phyloP scores from a whole-genome alignment of 2,113 vertebrate species.

The Acrocephalus kingi region DNA sequence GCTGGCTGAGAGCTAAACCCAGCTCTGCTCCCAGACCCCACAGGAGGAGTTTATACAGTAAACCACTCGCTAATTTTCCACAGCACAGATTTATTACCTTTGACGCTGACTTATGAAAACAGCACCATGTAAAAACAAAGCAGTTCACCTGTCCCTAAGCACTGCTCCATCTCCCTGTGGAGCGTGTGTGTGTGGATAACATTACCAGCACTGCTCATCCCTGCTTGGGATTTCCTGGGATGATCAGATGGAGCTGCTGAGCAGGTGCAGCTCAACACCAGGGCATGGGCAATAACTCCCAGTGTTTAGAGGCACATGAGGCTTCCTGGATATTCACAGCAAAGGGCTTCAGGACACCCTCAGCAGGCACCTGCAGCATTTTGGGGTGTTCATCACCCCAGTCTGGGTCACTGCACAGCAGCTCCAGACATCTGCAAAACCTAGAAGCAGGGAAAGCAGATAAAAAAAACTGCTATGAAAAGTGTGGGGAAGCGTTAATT shows the following conservation, averaged over 20 bases:
- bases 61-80: background rate
- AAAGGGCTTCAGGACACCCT: background rate
- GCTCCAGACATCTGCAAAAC: background rate
- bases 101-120: background rate
- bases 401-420: background rate
- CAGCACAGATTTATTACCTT: constrained; percentile 21
- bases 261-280: background rate
- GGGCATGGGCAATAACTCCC: background rate
- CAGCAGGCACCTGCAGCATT: background rate
- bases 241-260: accelerated
- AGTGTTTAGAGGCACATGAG: accelerated
- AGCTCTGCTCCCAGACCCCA: accelerated
- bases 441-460: background rate
- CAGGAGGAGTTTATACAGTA: background rate
- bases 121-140: background rate
- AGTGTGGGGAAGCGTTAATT: background rate
- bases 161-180: background rate
- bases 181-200: accelerated
- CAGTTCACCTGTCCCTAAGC: background rate
- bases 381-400: accelerated
- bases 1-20: background rate
- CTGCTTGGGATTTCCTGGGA: background rate
- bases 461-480: background rate
- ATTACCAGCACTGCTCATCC: background rate
- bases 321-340: accelerated